These are phyloP conservation scores for Frankliniella fusca DNA, from an alignment of 2,888 invertebrate genomes.

Conservation along the genomic window DNA sequence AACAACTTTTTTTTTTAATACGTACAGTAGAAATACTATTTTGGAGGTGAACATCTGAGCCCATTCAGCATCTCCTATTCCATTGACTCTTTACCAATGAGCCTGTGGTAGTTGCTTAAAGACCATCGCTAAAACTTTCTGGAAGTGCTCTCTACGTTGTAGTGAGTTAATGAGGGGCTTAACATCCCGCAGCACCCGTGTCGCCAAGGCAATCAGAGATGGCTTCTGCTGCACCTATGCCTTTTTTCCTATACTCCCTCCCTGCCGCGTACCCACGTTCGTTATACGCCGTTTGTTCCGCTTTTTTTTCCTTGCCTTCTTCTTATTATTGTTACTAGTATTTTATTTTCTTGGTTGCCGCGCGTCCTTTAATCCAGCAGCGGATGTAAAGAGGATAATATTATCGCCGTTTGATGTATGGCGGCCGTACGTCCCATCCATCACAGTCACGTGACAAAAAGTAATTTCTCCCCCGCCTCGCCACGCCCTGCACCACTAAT, in stretches of 20 bases:
- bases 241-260: too few relatives aligned
- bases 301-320: neutral
- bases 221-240: too few relatives aligned
- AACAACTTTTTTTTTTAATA: too few relatives aligned
- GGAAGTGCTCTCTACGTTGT: too few relatives aligned
- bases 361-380: constrained; percentile 4
- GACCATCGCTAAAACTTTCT: too few relatives aligned
- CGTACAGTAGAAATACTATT: too few relatives aligned
- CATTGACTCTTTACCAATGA: too few relatives aligned
- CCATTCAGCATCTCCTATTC: neutral
- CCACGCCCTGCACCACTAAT: neutral
- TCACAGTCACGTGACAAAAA: neutral
- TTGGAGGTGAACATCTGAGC: too few relatives aligned
- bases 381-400: neutral
- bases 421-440: neutral
- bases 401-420: constrained; percentile 1
- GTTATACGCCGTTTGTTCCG: neutral
- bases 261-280: neutral
- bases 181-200: too few relatives aligned
- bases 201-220: too few relatives aligned
- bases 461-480: neutral
- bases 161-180: neutral
- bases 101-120: too few relatives aligned
- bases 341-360: neutral
- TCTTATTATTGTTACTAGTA: neutral